Evolutionary conservation across 2,888 invertebrate species (phyloP), one percentile per base, ranked within the genome.

Genomic region (Mamestra brassicae): DNA sequence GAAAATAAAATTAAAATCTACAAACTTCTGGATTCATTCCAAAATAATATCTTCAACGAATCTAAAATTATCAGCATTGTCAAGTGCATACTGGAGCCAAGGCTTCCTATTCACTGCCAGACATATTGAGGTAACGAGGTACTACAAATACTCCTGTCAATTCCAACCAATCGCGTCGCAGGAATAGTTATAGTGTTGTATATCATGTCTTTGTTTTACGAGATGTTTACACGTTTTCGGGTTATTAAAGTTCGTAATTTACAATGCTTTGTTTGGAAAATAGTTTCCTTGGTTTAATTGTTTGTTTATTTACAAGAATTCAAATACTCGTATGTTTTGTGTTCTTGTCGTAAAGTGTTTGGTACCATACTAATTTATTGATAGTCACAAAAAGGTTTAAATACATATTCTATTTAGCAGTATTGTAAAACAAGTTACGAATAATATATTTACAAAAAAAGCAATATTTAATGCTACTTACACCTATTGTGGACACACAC

Each of bases 51-150:
- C 86, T 89, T 84, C 83, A 77, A 81, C 85, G 76, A 83, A 87
- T 88, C 89, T 90, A 87, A 86, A 91, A 89, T 92, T 91, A 92
- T 91, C 89, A 87, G 89, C 79, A 83, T 81, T 91, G 91, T 91
- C 91, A 89, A 88, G 85, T 87, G 87, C 91, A 92, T 81, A 71
- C 86, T 89, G 87, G 84, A 85, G 73, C 72, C 85, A 83, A 87
- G 75, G 85, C 68, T 58, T 13, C 17, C 68, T 26, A 87, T 77
- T 87, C 87, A 84, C 69, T 45, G 66, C 61, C 60, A 69, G 84
- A 77, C 80, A 67, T 67, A 83, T 81, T 34, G 36, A 69, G 42
- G 50, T 60, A 67, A 70, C 55, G n/a, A 67, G 36, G 34, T 57
- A 57, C 42, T n/a, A 64, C 11, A 47, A 58, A 62, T 67, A 54